Base-by-base conservation (phyloP, 2,113 vertebrate species). In the Alexandromys fortis region DNA sequence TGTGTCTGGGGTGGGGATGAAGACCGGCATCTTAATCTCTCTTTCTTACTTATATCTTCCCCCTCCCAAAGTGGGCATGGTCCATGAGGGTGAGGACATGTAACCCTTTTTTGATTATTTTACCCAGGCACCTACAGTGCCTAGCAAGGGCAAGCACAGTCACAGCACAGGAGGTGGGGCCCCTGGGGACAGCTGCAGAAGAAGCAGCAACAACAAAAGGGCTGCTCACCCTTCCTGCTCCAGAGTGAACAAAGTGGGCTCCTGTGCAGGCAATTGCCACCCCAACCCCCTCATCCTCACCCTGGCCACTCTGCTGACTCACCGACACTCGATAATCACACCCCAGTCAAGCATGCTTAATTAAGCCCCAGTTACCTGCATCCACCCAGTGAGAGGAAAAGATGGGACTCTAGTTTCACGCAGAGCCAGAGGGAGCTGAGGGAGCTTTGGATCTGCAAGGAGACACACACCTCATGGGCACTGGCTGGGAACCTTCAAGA, bases 341-440 rank as follows among this genome's bases (percentile, higher is more conserved):
- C 67, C 89, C 61, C 89, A 90, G 94, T 72, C 75, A 89, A 78
- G 83, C 90, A 35, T 17, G 81, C 81, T 87, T 96, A 97, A 97
- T 96, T 91, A 97, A 97, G 85, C 65, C 92, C 67, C 47, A 77
- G 38, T 61, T 78, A 67, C 14, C 81, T 94, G 78, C 89, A 93
- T 86, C 81, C 47, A 76, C 96, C 77, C 55, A 72, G 76, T 24
- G 35, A 92, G 92, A 90, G 58, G 81, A 47, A 58, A 90, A 68
- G 87, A 38, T 22, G 52, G 79, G 73, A 42, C 90, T 90, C 58
- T 5, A 35, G 88, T 78, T 24, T 2, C 5, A 0, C 52, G 33
- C 90, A 11, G 82, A 87, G n/a, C 87, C 85, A 3, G 21, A 78
- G 70, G 82, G 77, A 85, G 16, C 58, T 14, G 55, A 79, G 73